phyloP scores from a whole-genome alignment of 1,140 invertebrate genomes.

The Luehdorfia chinensis region DNA sequence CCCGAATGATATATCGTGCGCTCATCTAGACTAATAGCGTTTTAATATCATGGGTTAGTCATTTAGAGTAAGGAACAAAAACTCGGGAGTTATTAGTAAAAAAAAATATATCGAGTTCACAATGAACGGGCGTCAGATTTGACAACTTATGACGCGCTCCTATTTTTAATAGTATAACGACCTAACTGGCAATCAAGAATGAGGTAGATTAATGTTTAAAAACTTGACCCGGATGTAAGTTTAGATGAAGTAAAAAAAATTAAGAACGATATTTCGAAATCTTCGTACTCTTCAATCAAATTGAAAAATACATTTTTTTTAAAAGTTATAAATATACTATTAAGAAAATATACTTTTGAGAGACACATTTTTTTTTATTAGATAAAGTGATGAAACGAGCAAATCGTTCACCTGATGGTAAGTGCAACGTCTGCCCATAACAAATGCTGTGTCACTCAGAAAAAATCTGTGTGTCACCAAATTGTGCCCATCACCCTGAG shows the following conservation, averaged over 20 bases:
- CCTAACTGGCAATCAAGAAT: not conserved
- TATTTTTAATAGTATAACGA: slow-evolving; percentile 10
- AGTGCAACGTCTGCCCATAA: no score
- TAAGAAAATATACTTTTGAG: not conserved
- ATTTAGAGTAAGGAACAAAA: slow-evolving; percentile 40
- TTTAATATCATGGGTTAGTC: slow-evolving; percentile 71
- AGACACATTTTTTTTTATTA: not conserved
- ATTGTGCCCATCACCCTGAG: no score
- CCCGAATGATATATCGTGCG: slow-evolving; percentile 63
- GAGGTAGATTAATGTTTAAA: slow-evolving; percentile 5
- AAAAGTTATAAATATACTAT: not conserved
- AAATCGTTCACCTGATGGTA: no score
- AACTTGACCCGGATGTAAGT: slow-evolving; percentile 1
- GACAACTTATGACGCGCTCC: slow-evolving; percentile 6
- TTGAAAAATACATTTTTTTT: not conserved
- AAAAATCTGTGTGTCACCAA: no score
- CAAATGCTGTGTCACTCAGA: no score
- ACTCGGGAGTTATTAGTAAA: slow-evolving; percentile 35
- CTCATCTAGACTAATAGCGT: slow-evolving; percentile 69
- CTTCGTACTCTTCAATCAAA: not conserved
- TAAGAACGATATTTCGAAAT: not conserved
- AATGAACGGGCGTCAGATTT: slow-evolving; percentile 22
- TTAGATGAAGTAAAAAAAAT: not conserved
- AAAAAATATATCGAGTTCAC: slow-evolving; percentile 27
- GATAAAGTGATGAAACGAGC: no score